These are phyloP conservation scores for Antrozous pallidus DNA, from an alignment of 2,797 vertebrate genomes.

Conservation along the genomic window DNA sequence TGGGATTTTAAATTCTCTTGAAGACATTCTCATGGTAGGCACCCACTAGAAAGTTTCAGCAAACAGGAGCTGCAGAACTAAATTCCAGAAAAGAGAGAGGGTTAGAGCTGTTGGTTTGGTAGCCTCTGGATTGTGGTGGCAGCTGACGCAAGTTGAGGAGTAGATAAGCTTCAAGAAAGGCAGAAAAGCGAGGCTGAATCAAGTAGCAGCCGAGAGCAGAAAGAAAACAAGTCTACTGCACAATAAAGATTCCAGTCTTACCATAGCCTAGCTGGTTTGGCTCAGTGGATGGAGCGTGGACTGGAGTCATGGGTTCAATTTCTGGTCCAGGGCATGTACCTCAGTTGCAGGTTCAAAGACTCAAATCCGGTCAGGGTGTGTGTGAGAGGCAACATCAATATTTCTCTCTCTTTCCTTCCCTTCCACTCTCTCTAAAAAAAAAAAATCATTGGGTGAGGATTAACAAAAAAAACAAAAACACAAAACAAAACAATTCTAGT, in stretches of 20 bases:
- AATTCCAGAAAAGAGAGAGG: not conserved
- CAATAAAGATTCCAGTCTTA: not conserved
- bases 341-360: too few relatives aligned
- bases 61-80: not conserved
- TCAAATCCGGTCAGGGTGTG: too few relatives aligned
- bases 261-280: too few relatives aligned
- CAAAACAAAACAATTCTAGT: too few relatives aligned
- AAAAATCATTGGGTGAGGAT: too few relatives aligned
- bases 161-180: not conserved
- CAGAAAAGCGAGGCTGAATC: accelerated
- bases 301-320: too few relatives aligned
- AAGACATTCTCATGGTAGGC: not conserved
- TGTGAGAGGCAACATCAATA: too few relatives aligned
- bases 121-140: not conserved
- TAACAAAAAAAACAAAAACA: too few relatives aligned
- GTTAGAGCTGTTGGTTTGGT: not conserved
- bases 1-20: not conserved
- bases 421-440: too few relatives aligned
- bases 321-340: too few relatives aligned
- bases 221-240: not conserved
- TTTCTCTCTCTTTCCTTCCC: too few relatives aligned
- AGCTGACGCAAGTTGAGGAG: not conserved
- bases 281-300: too few relatives aligned
- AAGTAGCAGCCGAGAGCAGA: not conserved
- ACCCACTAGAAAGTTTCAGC: not conserved